Evolutionary conservation across 2,113 vertebrate genomes (phyloP).

Genomic region (Lipotes vexillifer): DNA sequence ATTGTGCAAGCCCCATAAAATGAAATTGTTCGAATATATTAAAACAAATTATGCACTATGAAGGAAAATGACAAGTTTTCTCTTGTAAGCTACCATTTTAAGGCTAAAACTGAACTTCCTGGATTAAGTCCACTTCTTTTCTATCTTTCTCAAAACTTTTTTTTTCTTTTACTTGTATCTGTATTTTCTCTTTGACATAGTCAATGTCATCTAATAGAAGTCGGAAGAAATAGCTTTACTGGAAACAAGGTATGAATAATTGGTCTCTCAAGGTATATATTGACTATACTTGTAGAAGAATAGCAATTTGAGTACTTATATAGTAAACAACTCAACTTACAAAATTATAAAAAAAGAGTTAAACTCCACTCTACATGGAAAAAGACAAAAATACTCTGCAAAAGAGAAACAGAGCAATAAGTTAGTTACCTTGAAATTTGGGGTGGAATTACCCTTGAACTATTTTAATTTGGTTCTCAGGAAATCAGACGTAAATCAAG

Average conservation of each 20-base stretch:
- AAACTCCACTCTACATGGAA: background rate
- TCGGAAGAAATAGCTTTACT: background rate
- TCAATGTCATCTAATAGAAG: background rate
- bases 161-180: background rate
- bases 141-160: background rate
- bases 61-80: background rate
- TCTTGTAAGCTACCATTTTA: constrained; percentile 9
- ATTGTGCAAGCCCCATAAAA: background rate
- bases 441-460: background rate
- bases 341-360: background rate
- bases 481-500: background rate
- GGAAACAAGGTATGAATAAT: background rate
- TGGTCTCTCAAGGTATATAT: background rate
- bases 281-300: background rate
- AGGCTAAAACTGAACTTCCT: constrained; percentile 24
- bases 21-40: background rate
- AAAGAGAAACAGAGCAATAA: background rate
- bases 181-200: background rate
- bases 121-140: background rate
- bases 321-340: background rate
- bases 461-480: background rate
- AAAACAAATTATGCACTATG: background rate
- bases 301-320: background rate
- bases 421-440: background rate
- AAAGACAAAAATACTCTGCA: background rate